phyloP scores from a whole-genome alignment of 1,140 invertebrate species.

The Hyles vespertilio region DNA sequence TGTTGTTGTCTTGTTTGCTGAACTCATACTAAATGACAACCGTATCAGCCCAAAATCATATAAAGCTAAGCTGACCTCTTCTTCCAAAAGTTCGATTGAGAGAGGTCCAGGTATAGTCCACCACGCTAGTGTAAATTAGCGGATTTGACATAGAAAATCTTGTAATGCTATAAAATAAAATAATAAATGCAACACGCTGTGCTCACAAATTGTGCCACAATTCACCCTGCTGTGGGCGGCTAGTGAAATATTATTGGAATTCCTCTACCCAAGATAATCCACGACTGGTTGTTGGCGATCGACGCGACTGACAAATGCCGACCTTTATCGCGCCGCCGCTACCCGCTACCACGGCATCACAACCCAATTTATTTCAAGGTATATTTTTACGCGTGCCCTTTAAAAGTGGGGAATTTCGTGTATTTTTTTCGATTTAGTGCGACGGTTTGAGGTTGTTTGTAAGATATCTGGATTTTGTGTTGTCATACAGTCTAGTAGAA shows the following conservation, averaged over 20 bases:
- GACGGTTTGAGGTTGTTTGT: neutral
- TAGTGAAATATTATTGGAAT: conserved; percentile 66
- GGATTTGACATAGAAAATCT: too few species aligned
- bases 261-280: conserved; percentile 55
- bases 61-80: too few species aligned
- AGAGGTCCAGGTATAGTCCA: too few species aligned
- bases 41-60: too few species aligned
- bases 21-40: too few species aligned
- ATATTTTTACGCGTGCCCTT: too few species aligned
- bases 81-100: too few species aligned
- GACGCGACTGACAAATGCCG: conserved; percentile 39
- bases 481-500: neutral
- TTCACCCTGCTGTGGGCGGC: conserved; percentile 27
- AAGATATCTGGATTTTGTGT: neutral
- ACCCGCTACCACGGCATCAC: conserved; percentile 1
- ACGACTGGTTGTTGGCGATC: conserved; percentile 37
- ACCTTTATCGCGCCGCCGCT: conserved; percentile 22
- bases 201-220: conserved; percentile 18
- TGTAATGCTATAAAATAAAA: too few species aligned
- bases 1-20: too few species aligned
- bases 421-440: neutral
- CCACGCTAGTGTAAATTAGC: too few species aligned
- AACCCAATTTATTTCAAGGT: too few species aligned
- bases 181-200: too few species aligned
- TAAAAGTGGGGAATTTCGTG: neutral